Evolutionary conservation across 2,113 vertebrate genomes (phyloP).

Genomic region (Gymnogyps californianus): DNA sequence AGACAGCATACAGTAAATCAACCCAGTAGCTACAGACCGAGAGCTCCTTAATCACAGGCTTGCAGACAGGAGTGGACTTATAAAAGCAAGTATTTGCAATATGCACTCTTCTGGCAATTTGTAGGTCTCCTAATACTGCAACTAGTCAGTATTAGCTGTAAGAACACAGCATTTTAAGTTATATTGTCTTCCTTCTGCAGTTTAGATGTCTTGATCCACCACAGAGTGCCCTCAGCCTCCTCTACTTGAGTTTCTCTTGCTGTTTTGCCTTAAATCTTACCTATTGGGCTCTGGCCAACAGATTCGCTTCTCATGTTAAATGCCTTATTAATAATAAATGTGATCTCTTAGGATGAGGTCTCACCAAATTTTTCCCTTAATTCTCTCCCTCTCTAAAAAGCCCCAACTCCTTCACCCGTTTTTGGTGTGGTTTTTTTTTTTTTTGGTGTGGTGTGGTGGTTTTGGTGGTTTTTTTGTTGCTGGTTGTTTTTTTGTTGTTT

Average conservation of each 20-base stretch:
- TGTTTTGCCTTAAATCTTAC: neutral
- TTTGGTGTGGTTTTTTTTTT: too few species aligned
- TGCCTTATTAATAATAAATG: neutral
- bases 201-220: neutral
- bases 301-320: neutral
- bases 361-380: neutral
- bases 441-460: neutral
- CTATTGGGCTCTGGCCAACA: neutral
- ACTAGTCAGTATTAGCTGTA: neutral
- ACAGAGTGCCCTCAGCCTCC: neutral
- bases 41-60: neutral
- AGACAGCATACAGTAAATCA: neutral
- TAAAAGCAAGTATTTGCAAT: neutral
- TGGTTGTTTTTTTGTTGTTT: too few species aligned
- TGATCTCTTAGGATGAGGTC: neutral
- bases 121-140: neutral
- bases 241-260: neutral
- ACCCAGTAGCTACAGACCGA: neutral
- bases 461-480: too few species aligned
- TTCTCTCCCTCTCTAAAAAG: neutral
- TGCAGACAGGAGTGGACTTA: neutral
- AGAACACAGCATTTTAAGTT: neutral
- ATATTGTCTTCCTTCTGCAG: neutral
- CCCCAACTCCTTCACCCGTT: neutral
- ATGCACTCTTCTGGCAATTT: neutral